These are phyloP conservation scores for Gallinago paraguaiae DNA, from an alignment of 2,113 vertebrate species.

Conservation along the genomic window DNA sequence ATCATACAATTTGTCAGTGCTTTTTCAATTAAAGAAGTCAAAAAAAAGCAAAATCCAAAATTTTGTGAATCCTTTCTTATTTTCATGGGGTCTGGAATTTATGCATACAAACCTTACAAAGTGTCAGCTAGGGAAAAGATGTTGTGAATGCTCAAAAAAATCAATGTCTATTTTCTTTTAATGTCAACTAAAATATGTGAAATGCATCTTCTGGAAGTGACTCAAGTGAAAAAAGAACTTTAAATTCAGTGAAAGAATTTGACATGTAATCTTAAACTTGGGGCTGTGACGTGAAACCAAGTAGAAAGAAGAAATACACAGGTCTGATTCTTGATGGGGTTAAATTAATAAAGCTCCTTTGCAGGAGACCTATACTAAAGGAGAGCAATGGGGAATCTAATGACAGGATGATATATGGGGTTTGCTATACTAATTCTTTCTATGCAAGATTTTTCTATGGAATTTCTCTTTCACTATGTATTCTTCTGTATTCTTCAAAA, in stretches of 20 bases:
- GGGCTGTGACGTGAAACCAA: neutral
- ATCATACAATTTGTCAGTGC: neutral
- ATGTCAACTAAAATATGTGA: neutral
- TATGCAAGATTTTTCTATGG: neutral
- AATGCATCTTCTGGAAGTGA: neutral
- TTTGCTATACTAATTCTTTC: neutral
- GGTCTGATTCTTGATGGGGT: neutral
- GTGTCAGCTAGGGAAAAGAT: neutral
- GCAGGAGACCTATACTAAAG: neutral
- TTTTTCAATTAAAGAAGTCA: neutral
- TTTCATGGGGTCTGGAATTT: neutral
- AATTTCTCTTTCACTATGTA: neutral
- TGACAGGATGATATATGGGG: neutral
- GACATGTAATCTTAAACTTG: neutral
- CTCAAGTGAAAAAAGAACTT: neutral
- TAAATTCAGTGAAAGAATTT: neutral
- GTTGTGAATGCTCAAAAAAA: neutral
- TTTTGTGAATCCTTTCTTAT: neutral
- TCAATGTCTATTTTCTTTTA: neutral
- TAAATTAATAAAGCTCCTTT: neutral
- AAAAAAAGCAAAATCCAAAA: neutral
- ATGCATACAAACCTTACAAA: neutral
- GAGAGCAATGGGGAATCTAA: neutral
- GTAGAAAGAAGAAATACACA: neutral
- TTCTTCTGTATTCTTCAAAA: neutral